Percentiles rank a stretch among this genome's conserved stretches.
phyloP scores from a whole-genome alignment of 1,140 invertebrate genomes.

The Penaeus vannamei region DNA sequence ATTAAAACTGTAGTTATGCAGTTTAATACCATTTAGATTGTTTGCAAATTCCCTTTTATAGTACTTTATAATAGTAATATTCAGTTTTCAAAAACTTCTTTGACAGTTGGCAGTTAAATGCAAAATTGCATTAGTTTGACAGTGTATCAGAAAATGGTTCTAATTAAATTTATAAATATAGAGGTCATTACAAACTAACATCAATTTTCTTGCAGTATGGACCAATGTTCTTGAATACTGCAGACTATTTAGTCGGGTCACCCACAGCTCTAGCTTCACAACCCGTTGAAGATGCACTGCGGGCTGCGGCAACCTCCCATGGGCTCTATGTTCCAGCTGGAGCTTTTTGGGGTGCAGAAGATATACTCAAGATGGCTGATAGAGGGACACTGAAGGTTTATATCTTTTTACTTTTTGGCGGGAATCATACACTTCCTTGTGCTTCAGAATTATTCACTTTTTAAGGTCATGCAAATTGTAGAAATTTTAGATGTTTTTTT shows the following conservation, averaged over 20 bases:
- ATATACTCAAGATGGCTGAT: slow-evolving; percentile 78
- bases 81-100: neutral
- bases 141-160: too few species aligned
- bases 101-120: too few species aligned
- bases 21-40: too few species aligned
- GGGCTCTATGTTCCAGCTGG: slow-evolving; percentile 77
- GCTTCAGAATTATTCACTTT: slow-evolving; percentile 20
- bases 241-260: slow-evolving; percentile 74
- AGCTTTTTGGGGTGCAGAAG: slow-evolving; percentile 79
- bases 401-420: neutral
- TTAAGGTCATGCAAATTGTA: neutral
- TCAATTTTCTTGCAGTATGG: slow-evolving; percentile 62
- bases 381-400: slow-evolving; percentile 74
- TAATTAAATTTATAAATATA: slow-evolving; percentile 70
- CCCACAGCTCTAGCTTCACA: slow-evolving; percentile 76
- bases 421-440: neutral
- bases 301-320: slow-evolving; percentile 70
- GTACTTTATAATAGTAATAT: too few species aligned
- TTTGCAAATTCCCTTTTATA: neutral
- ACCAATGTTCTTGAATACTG: slow-evolving; percentile 45
- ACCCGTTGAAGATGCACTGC: slow-evolving; percentile 71
- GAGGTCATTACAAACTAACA: neutral
- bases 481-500: too few species aligned
- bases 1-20: neutral
- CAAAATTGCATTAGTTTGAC: too few species aligned